Conservation (phyloP, 2,888 invertebrate genomes). For the Melipona beecheii region DNA sequence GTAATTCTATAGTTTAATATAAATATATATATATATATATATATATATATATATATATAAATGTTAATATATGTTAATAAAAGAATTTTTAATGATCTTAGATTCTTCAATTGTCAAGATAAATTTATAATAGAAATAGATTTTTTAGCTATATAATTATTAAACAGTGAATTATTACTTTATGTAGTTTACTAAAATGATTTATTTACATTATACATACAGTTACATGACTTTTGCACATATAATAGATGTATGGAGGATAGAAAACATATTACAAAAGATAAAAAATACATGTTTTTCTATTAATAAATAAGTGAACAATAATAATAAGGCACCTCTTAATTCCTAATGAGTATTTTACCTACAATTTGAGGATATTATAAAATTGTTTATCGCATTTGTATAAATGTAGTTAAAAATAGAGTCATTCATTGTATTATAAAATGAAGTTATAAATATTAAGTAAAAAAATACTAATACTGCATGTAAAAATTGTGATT, state of each 20-base stretch:
- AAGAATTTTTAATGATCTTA: no score
- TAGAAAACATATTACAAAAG: slow-evolving; percentile 50
- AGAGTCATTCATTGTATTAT: slow-evolving; percentile 41
- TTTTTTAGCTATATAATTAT: not conserved
- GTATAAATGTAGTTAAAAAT: slow-evolving; percentile 44
- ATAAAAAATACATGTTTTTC: slow-evolving; percentile 14
- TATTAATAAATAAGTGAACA: slow-evolving; percentile 59
- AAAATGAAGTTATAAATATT: slow-evolving; percentile 51
- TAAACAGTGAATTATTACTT: not conserved
- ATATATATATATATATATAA: not conserved
- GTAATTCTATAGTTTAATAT: not conserved
- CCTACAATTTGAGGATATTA: slow-evolving; percentile 24
- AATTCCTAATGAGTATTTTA: slow-evolving; percentile 49
- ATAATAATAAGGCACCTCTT: slow-evolving; percentile 65
- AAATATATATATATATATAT: not conserved
- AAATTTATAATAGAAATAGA: not conserved
- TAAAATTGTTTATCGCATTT: slow-evolving; percentile 39
- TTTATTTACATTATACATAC: slow-evolving; percentile 35
- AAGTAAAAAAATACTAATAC: slow-evolving; percentile 56
- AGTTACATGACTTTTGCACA: slow-evolving; percentile 31
- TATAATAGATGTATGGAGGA: slow-evolving; percentile 22
- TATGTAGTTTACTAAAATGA: slow-evolving; percentile 40
- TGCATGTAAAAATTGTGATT: slow-evolving; percentile 41
- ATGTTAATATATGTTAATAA: not conserved
- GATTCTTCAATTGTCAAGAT: not conserved